Percentiles rank a stretch among this genome's conserved stretches.
phyloP scores from a whole-genome alignment of 2,888 invertebrate species.

The Abscondita cerata region DNA sequence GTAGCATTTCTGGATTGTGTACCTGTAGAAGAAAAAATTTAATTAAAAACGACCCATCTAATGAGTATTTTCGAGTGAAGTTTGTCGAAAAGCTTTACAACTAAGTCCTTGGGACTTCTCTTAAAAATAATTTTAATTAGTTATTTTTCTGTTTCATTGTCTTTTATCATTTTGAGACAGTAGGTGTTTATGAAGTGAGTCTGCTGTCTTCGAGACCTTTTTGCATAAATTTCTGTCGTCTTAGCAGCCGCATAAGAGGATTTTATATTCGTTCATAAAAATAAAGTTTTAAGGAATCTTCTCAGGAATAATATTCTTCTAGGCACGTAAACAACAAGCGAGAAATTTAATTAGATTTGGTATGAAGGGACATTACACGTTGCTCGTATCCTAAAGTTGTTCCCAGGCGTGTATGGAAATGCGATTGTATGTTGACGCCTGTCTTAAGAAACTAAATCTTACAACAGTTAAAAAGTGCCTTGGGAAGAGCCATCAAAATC shows the following conservation, averaged over 20 bases:
- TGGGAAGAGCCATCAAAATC: constrained; percentile 13
- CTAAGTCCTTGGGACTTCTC: not conserved
- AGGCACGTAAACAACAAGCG: no score
- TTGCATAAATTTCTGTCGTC: constrained; percentile 36
- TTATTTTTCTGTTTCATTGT: no score
- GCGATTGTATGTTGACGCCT: constrained; percentile 26
- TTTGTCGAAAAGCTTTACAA: not conserved
- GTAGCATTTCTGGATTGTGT: constrained; percentile 44
- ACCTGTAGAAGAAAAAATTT: constrained; percentile 47
- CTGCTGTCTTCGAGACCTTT: constrained; percentile 26
- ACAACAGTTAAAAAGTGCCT: constrained; percentile 20
- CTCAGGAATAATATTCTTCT: no score
- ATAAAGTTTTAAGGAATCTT: no score
- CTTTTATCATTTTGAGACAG: constrained; percentile 16
- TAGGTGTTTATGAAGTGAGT: constrained; percentile 33
- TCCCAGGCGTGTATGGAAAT: constrained; percentile 27
- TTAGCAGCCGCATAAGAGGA: constrained; percentile 32
- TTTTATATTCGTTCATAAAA: constrained; percentile 34
- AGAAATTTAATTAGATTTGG: no score
- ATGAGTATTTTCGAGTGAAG: not conserved
- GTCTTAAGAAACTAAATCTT: constrained; percentile 31
- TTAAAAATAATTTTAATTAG: no score
- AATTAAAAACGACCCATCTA: constrained; percentile 41
- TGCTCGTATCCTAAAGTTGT: constrained; percentile 15
- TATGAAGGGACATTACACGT: no score